Base-by-base conservation (phyloP, 2,797 vertebrate genomes). In the Gymnothorax reevesii region DNA sequence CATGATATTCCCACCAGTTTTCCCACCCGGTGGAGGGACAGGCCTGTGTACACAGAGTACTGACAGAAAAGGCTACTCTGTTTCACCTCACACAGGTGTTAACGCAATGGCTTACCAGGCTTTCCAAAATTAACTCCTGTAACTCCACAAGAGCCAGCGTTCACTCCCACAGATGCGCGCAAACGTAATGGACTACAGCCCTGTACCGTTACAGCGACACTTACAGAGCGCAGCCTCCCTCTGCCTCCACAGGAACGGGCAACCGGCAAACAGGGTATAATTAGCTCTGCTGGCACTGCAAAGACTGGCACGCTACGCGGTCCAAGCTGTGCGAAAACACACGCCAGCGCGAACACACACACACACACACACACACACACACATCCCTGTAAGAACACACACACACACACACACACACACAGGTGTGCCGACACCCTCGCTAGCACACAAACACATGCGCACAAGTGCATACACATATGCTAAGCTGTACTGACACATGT, bases 211-310 rank as follows among this genome's bases (percentile, higher is more conserved):
- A 80, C 77, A 80, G 77, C 17, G 7, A 20, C 77, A 80, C 55
- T 80, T 52, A 55, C 75, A 22, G 49, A 42, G 73, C 52, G 49
- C 49, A 54, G 75, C 22, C 15, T 49, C 52, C 73, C 77, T 52
- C 77, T 8, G 52, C 77, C 42, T 17, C 73, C 17, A 55, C 77
- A 80, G 20, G n/a, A n/a, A 22, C 52, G 55, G 77, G 77, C 77
- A 79, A 52, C 55, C 52, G 9, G 77, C 10, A 55, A 10, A 49
- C 52, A 80, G 52, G 77, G 49, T 80, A 80, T 54, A 80, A 80
- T 80, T 80, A 80, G 77, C 77, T 80, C 77, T 80, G 77, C 77
- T 80, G 77, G 49, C 77, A 54, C 42, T 80, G 77, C 77, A 55
- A 55, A 80, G 52, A 7, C 77, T 33, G 52, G 22, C 22, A 52